phyloP scores from a whole-genome alignment of 1,140 invertebrate genomes.

The Adelges cooleyi region DNA sequence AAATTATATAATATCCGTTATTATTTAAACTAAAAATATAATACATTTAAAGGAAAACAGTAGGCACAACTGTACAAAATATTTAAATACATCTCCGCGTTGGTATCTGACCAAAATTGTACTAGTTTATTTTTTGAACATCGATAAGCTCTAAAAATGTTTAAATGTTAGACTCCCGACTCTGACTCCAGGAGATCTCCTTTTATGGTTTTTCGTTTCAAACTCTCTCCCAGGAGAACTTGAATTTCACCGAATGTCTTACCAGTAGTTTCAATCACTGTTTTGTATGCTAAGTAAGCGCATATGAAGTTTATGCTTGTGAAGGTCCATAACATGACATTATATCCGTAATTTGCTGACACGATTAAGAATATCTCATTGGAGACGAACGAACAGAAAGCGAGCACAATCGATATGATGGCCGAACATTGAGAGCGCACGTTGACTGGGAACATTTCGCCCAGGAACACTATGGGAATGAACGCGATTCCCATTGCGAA shows the following conservation, averaged over 20 bases:
- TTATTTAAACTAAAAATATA: too few species aligned
- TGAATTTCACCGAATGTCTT: slow-evolving; percentile 66
- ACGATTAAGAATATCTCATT: slow-evolving; percentile 33
- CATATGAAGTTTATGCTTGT: slow-evolving; percentile 41
- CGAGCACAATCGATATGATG: slow-evolving; percentile 32
- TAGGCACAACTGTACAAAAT: too few species aligned
- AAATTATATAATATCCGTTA: too few species aligned
- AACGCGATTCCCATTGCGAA: slow-evolving; percentile 34
- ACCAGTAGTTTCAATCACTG: slow-evolving; percentile 59
- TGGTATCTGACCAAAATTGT: too few species aligned
- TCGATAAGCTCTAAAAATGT: too few species aligned
- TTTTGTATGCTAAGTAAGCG: slow-evolving; percentile 40
- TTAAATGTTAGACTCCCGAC: too few species aligned
- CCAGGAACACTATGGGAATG: slow-evolving; percentile 34
- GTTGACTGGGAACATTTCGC: slow-evolving; percentile 35
- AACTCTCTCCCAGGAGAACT: slow-evolving; percentile 34
- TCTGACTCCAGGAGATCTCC: too few species aligned
- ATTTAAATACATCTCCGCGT: too few species aligned
- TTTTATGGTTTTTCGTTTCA: too few species aligned
- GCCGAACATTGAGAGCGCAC: slow-evolving; percentile 34
- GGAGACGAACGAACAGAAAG: slow-evolving; percentile 31
- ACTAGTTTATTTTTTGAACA: too few species aligned
- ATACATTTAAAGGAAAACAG: too few species aligned
- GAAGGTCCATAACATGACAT: slow-evolving; percentile 33
- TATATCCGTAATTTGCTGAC: not conserved